Conservation (phyloP, 2,113 vertebrate genomes). For the Martes martes region DNA sequence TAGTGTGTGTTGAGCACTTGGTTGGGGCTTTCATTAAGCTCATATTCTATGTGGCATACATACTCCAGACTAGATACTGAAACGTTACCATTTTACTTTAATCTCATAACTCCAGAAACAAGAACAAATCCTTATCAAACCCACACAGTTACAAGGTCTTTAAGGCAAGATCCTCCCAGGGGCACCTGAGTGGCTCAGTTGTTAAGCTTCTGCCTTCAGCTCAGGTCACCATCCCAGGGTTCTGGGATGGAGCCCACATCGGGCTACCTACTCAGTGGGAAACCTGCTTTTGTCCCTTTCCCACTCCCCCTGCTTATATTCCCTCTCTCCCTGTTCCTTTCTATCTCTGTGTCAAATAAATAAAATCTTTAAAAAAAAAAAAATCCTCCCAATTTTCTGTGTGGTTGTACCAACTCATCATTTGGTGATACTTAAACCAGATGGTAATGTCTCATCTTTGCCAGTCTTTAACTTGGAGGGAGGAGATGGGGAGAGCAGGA, state of each 20-base stretch:
- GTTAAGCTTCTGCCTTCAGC: too few species aligned
- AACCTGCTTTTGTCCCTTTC: too few species aligned
- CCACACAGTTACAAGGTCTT: background rate
- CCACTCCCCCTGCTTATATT: too few species aligned
- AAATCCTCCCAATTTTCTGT: background rate
- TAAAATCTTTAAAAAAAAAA: too few species aligned
- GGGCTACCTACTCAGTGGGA: too few species aligned
- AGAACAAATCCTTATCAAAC: conserved; percentile 31
- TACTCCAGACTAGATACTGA: background rate
- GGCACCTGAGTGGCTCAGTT: too few species aligned
- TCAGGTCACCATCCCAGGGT: too few species aligned
- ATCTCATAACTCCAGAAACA: conserved; percentile 2
- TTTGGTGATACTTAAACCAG: conserved; percentile 51
- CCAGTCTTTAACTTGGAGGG: background rate
- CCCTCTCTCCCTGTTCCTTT: too few species aligned
- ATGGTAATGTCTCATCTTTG: background rate
- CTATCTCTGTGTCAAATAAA: too few species aligned
- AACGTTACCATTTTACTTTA: background rate
- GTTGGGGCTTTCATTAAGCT: background rate
- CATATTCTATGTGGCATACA: background rate
- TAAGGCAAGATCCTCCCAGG: conserved; percentile 1
- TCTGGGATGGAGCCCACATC: too few species aligned
- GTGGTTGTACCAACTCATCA: conserved; percentile 12
- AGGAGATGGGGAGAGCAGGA: background rate
- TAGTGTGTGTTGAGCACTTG: background rate